Conservation (phyloP, 2,113 vertebrate species). For the Sterna hirundo region DNA sequence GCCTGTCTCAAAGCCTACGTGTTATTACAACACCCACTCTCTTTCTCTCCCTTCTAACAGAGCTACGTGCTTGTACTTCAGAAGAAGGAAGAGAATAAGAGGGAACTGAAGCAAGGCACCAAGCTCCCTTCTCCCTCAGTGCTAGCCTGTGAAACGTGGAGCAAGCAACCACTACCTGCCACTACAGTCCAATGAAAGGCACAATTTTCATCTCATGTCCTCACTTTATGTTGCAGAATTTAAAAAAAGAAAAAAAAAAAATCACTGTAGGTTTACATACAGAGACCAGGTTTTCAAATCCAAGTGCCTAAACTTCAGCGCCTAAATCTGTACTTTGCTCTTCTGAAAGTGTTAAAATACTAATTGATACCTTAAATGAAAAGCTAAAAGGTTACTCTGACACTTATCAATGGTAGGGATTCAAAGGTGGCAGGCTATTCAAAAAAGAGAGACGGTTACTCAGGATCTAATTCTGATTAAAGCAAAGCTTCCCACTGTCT, state of each 20-base stretch:
- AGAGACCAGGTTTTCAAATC: neutral
- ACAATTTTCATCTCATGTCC: neutral
- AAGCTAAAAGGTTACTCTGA: neutral
- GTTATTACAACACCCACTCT: slow-evolving; percentile 63
- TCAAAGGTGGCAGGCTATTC: neutral
- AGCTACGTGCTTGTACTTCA: neutral
- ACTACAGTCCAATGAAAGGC: neutral
- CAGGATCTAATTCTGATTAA: neutral
- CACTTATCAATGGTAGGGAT: neutral
- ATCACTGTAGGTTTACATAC: neutral
- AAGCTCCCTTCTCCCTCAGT: neutral
- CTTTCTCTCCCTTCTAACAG: slow-evolving; percentile 40
- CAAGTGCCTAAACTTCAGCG: neutral
- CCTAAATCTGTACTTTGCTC: neutral
- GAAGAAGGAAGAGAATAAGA: neutral
- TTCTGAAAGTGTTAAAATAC: neutral
- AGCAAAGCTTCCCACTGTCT: neutral
- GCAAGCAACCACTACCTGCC: neutral
- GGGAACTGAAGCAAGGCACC: neutral
- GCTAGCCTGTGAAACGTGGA: neutral
- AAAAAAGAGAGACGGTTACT: neutral
- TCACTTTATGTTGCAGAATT: neutral
- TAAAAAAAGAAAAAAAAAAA: neutral
- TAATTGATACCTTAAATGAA: neutral
- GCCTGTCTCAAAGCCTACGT: slow-evolving; percentile 48